These are phyloP conservation scores for Bedellia somnulentella DNA, from an alignment of 2,888 invertebrate genomes.

Conservation along the genomic window DNA sequence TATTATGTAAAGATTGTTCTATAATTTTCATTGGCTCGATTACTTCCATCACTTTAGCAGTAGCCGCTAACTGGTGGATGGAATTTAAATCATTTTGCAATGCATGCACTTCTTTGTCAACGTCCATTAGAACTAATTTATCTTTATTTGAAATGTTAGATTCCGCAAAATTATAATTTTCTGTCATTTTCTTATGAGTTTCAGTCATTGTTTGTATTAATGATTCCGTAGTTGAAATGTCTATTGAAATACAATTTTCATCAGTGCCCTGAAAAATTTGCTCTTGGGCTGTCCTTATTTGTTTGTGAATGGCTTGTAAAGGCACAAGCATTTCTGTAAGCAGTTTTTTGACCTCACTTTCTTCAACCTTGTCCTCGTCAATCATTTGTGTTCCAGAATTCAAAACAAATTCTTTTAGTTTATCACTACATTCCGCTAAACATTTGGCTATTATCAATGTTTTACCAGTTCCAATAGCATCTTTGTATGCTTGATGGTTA, in stretches of 20 bases:
- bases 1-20: constrained; percentile 22
- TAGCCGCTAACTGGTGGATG: constrained; percentile 21
- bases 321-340: constrained; percentile 31
- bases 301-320: constrained; percentile 27
- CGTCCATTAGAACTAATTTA: constrained; percentile 25
- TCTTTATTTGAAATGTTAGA: constrained; percentile 20
- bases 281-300: constrained; percentile 29
- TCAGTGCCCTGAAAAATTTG: constrained; percentile 25
- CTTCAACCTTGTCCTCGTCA: constrained; percentile 17
- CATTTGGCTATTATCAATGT: constrained; percentile 33
- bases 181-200: constrained; percentile 33
- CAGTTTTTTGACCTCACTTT: constrained; percentile 19
- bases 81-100: constrained; percentile 30
- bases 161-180: constrained; percentile 21
- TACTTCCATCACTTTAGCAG: constrained; percentile 20
- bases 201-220: constrained; percentile 31
- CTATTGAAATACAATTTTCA: constrained; percentile 25
- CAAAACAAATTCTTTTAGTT: constrained; percentile 20
- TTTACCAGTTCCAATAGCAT: constrained; percentile 26
- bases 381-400: constrained; percentile 13
- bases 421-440: constrained; percentile 30
- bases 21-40: constrained; percentile 26
- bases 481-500: constrained; percentile 29
- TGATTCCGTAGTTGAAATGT: constrained; percentile 31
- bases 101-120: constrained; percentile 31